phyloP scores from a whole-genome alignment of 2,113 vertebrate genomes.

The Dinomys branickii region DNA sequence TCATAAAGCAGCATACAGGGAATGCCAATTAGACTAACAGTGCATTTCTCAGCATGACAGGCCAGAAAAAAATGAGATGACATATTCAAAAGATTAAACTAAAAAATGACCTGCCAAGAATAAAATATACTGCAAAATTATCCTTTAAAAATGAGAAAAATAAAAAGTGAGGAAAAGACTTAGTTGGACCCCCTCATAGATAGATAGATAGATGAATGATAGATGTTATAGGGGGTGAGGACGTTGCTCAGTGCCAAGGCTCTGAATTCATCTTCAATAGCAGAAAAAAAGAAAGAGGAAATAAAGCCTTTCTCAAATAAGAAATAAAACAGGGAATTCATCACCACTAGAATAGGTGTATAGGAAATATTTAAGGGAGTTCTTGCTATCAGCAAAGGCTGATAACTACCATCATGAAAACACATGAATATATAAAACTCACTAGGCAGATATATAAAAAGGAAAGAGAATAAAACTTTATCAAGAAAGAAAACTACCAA shows the following conservation, averaged over 20 bases:
- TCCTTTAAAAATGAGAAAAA: background rate
- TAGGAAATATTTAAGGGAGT: background rate
- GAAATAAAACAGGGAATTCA: background rate
- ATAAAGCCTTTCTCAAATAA: background rate
- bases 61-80: background rate
- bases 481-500: background rate
- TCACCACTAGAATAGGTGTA: background rate
- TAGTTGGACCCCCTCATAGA: background rate
- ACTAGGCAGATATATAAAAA: background rate
- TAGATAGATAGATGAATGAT: background rate
- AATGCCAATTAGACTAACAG: background rate
- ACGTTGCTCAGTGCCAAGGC: background rate
- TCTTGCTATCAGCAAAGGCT: background rate
- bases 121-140: background rate
- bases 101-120: background rate
- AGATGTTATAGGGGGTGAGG: background rate
- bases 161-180: background rate
- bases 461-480: background rate
- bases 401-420: background rate
- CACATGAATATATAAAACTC: background rate
- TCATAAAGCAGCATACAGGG: background rate
- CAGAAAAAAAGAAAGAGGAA: background rate
- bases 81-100: background rate
- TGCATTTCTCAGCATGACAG: background rate
- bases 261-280: background rate